Evolutionary conservation across 1,140 invertebrate species (phyloP), one percentile per base, ranked within the genome.

Genomic region (Paralvinella palmiformis): DNA sequence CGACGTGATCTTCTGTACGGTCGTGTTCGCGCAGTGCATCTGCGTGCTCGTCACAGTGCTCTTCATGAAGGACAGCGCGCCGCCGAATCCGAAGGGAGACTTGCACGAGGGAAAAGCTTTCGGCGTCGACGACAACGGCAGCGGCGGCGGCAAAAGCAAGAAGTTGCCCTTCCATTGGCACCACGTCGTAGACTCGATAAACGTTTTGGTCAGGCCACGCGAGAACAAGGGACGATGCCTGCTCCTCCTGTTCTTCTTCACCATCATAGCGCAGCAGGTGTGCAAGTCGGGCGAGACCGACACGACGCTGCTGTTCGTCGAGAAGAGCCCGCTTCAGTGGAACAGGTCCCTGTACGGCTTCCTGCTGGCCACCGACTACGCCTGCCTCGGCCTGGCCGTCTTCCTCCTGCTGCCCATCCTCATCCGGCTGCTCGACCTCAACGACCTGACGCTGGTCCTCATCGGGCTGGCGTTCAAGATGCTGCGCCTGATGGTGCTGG

Each of bases 271-370:
- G 35, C 65, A 77, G n/a, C 63, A 65, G 45, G 71, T 71, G 10
- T 76, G 73, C 59, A 77, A 79, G 63, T 71, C 76, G 7, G 78
- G 78, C 2, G 78, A 79, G 55, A 69, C 72, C 64, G 78, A 79
- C 58, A 71, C 76, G 0, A 79, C 75, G 0, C 67, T 79, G 44
- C 58, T 79, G 10, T 77, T 73, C 63, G 73, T 77, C 0, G 66
- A 73, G 35, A 64, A 68, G 41, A 64, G 64, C 15, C 79, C 79
- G 1, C 59, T 80, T 3, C 71, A 65, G 58, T 80, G 79, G 79
- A 65, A 68, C 6, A 70, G 73, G 53, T 75, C 77, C 2, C 64
- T 73, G 68, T 80, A 80, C 64, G 78, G 78, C 0, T 80, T 79
- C 63, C 66, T 79, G 1, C 44, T 79, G 50, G 77, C 79, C n/a